Evolutionary conservation across 2,113 vertebrate genomes (phyloP).

Genomic region (Lamprotornis superbus): DNA sequence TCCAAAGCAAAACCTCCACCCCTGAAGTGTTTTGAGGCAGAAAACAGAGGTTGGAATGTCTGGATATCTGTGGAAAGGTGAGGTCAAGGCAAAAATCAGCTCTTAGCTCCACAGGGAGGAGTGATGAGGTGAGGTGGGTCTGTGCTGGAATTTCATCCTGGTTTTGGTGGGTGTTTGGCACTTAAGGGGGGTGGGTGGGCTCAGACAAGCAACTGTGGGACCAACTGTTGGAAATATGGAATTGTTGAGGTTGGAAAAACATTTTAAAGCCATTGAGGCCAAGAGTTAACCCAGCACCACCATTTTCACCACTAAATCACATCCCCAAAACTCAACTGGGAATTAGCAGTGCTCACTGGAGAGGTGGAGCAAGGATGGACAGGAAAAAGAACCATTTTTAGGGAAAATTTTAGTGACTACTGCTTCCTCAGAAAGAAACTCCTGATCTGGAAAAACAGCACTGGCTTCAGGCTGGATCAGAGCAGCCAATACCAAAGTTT

Average conservation of each 20-base stretch:
- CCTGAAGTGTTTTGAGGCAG: background rate
- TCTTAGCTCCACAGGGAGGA: background rate
- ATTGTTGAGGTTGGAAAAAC: background rate
- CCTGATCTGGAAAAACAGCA: background rate
- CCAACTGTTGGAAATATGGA: background rate
- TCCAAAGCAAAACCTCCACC: background rate
- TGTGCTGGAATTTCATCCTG: background rate
- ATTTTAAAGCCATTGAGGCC: background rate
- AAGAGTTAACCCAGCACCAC: too few species aligned
- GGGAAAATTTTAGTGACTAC: background rate
- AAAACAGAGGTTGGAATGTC: background rate
- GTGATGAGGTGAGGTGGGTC: background rate
- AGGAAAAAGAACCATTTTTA: background rate
- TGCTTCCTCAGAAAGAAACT: background rate
- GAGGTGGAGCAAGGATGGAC: background rate
- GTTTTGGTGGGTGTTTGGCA: background rate
- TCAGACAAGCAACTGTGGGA: background rate
- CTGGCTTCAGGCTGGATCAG: rapidly evolving
- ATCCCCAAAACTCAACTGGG: background rate
- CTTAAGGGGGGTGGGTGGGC: background rate
- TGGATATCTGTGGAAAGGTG: background rate
- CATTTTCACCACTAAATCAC: rapidly evolving
- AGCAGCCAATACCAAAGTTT: background rate
- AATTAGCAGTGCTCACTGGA: background rate
- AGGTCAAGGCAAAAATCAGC: background rate